These are phyloP conservation scores for Sebastes glaucus DNA, from an alignment of 2,797 vertebrate species.

Conservation along the genomic window DNA sequence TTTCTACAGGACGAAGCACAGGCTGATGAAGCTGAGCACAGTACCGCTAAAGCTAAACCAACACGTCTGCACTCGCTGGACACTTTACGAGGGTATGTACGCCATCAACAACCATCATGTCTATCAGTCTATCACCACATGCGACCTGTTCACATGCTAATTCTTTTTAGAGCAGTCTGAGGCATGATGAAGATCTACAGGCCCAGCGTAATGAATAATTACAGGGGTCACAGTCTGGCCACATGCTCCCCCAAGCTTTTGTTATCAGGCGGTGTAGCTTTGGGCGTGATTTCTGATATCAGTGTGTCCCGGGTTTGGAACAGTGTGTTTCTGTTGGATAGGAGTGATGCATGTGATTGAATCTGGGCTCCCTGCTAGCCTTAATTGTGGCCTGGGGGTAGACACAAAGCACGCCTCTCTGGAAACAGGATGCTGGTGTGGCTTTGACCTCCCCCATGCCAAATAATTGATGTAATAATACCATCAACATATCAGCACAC, in stretches of 20 bases:
- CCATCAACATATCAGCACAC: slow-evolving; percentile 85
- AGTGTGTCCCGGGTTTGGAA: slow-evolving; percentile 67
- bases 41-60: slow-evolving; percentile 54
- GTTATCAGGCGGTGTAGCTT: slow-evolving; percentile 77
- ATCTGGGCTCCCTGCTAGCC: slow-evolving; percentile 82
- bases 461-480: slow-evolving; percentile 88
- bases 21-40: slow-evolving; percentile 23
- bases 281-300: slow-evolving; percentile 81
- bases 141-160: slow-evolving; percentile 53
- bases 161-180: slow-evolving; percentile 64
- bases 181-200: slow-evolving; percentile 72
- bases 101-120: slow-evolving; percentile 41
- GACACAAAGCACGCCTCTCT: slow-evolving; percentile 82
- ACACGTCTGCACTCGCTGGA: slow-evolving; percentile 82
- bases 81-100: slow-evolving; percentile 83
- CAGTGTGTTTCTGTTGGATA: slow-evolving; percentile 85
- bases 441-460: slow-evolving; percentile 82
- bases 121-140: slow-evolving; percentile 61
- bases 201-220: slow-evolving; percentile 75
- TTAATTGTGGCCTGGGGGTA: slow-evolving; percentile 85
- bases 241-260: slow-evolving; percentile 76
- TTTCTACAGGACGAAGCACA: slow-evolving; percentile 55
- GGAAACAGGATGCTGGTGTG: slow-evolving; percentile 86
- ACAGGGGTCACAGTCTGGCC: slow-evolving; percentile 84
- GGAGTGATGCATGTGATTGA: slow-evolving; percentile 87